Evolutionary conservation across 2,113 vertebrate genomes (phyloP).

Genomic region (Chionomys nivalis): DNA sequence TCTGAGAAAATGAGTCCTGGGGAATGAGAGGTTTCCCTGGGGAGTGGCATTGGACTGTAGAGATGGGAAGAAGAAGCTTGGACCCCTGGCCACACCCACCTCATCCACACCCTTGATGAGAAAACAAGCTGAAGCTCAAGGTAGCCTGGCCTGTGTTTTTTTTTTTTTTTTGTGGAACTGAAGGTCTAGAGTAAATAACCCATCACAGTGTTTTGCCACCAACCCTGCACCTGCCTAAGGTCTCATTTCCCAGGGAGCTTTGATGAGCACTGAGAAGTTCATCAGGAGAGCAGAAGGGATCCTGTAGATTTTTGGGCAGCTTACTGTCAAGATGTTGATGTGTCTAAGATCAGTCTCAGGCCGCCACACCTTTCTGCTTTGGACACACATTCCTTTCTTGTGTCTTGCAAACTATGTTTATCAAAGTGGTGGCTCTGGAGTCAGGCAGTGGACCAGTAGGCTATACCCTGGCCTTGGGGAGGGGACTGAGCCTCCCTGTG

Average conservation of each 20-base stretch:
- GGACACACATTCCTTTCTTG: not conserved
- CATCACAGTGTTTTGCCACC: not conserved
- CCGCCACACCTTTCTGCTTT: not conserved
- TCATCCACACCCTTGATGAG: not conserved
- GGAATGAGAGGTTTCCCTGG: not conserved
- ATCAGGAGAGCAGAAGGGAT: not conserved
- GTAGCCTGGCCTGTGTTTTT: not conserved
- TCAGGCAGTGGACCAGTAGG: not conserved
- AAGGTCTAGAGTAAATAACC: not conserved
- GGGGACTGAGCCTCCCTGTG: not conserved
- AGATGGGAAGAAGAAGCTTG: not conserved
- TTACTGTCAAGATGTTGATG: not conserved
- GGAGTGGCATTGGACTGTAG: not conserved
- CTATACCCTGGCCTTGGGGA: not conserved
- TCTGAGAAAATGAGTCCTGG: not conserved
- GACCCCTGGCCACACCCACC: not conserved
- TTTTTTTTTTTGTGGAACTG: not conserved
- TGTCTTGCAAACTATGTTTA: not conserved
- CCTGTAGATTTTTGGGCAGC: not conserved
- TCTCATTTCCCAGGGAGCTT: not conserved
- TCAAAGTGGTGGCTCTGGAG: not conserved
- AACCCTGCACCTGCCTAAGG: not conserved
- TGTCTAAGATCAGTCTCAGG: not conserved
- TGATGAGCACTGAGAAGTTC: accelerated
- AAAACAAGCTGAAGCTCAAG: not conserved